Evolutionary conservation across 1,140 invertebrate species (phyloP), one percentile per base, ranked within the genome.

Genomic region (Ptiloglossa arizonensis): DNA sequence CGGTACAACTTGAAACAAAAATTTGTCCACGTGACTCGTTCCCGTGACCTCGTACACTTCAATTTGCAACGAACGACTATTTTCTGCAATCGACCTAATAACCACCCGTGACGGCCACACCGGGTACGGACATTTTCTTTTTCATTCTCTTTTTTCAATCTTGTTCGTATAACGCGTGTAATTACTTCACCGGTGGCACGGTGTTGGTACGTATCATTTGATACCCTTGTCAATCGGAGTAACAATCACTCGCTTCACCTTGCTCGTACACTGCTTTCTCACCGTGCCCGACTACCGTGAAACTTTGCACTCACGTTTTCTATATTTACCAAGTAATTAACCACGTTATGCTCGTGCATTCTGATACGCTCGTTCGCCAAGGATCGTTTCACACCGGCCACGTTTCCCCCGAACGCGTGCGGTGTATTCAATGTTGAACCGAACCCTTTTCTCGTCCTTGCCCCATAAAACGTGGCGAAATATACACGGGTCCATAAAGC

Each of bases 271-370:
- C 15, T 1, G 54, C 8, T 15, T 71, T 60, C 68, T 41, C 48
- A 67, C 50, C 19, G n/a, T 56, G 38, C 2, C 4, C 35, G 59
- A 22, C 59, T 62, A 62, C 35, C 63, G 35, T 56, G 63, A 67
- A 44, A 67, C 52, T 46, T 67, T 2, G 41, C n/a, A 19, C 35
- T 44, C 17, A 4, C n/a, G 24, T 32, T 19, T 24, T 48, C 50
- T 74, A 62, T 67, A 6, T 67, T 32, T 19, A 66, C 63, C 19
- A 22, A 74, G 62, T 41, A 56, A 74, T 74, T 74, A 74, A 19
- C 35, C 19, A 13, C 19, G 24, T 35, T 44, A n/a, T 35, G 59
- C 38, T 19, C n/a, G 62, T 66, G 32, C 48, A 22, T 32, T 27
- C 19, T 5, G 48, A 29, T 32, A 22, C 70, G 6, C 22, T 9